Base-by-base conservation (phyloP, 1,140 invertebrate species). In the Zaprionus capensis region DNA sequence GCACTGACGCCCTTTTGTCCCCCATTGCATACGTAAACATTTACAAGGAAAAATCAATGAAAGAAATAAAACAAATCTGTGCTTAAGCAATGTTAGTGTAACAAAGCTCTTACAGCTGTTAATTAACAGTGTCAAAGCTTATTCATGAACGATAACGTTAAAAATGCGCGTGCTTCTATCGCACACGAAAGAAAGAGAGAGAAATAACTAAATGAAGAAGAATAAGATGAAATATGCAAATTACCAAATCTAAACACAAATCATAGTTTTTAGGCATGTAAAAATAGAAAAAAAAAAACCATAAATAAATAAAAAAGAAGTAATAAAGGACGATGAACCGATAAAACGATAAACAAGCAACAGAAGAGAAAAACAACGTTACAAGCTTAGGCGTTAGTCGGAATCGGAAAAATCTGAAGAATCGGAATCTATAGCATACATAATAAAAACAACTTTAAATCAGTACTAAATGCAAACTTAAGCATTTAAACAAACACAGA, bases 211-310 rank as follows among this genome's bases (percentile, higher is more conserved):
- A 71, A 71, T 78, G 44, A 74, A 41, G 28, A 69, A 68, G 26
- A 36, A 71, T 55, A 53, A 46, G 53, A 63, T 2, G 6, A 70
- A 68, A 58, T 58, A 75, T 57, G 57, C 69, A 20, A 77, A 24
- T 75, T 74, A 71, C 70, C 75, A 75, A 76, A 82, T 79, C 73
- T 81, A 78, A 83, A 87, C 78, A 86, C 81, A 84, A 90, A 90
- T 90, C 84, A 87, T 87, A 87, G 83, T 81, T 72, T 80, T 80
- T 86, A 82, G 78, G 63, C 53, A 76, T 84, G 85, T 84, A 84
- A 81, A 88, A 84, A 84, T 72, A 82, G 76, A 55, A 46, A 59
- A 79, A 67, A 58, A 56, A 49, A 41, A 41, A 41, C 15, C 5
- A 31, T 14, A 61, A 56, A 67, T 28, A 66, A 63, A 49, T 44